phyloP scores from a whole-genome alignment of 2,797 vertebrate species.

The Delichon dasypus region DNA sequence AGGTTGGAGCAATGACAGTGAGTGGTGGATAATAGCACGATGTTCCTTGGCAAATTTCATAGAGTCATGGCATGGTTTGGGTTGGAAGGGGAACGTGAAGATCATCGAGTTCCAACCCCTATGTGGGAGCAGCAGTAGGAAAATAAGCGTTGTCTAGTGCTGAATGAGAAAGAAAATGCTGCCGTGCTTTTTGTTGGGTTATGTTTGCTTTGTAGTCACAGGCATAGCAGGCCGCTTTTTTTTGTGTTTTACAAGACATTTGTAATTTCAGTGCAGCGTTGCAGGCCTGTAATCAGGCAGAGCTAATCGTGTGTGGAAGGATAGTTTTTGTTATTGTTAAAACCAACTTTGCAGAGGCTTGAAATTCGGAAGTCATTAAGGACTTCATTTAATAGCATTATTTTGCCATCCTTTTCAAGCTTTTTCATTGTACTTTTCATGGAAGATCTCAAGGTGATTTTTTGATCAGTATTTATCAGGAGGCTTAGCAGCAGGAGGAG shows the following conservation, averaged over 20 bases:
- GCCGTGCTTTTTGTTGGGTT: background rate
- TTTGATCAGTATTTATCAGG: background rate
- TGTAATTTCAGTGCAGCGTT: background rate
- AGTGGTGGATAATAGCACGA: fast-evolving
- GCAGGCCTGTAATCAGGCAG: background rate
- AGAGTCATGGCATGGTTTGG: background rate
- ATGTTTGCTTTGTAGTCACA: fast-evolving
- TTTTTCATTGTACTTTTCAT: background rate
- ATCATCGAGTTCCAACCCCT: too few relatives aligned
- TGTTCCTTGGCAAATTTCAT: too few relatives aligned
- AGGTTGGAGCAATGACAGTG: background rate
- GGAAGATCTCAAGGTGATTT: background rate
- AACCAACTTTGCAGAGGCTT: background rate
- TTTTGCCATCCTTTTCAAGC: background rate
- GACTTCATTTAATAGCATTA: background rate
- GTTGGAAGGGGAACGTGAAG: background rate
- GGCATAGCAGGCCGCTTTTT: too few relatives aligned
- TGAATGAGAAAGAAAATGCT: background rate
- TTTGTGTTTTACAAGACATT: background rate
- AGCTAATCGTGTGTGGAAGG: background rate
- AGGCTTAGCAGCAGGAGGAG: background rate
- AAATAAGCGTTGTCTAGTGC: background rate
- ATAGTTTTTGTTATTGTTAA: background rate
- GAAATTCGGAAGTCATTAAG: background rate
- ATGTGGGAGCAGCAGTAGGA: background rate